Percentiles rank a stretch among this genome's conserved stretches.
phyloP scores from a whole-genome alignment of 2,888 invertebrate genomes.

The Archips xylosteana region DNA sequence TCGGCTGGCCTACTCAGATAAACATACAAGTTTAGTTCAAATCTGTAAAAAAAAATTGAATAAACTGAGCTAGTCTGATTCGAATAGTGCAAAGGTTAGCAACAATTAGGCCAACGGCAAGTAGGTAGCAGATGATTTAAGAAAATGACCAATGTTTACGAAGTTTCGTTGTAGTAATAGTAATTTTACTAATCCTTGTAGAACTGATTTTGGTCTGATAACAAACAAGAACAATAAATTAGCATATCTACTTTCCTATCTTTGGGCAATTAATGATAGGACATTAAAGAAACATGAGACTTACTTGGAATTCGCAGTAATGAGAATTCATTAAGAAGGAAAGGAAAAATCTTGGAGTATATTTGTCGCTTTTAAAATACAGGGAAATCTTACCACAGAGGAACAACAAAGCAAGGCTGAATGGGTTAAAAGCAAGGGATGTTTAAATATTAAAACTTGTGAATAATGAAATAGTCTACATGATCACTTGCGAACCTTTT shows the following conservation, averaged over 20 bases:
- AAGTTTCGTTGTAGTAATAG: background rate
- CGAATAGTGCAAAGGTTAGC: background rate
- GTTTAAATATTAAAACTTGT: background rate
- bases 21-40: slow-evolving; percentile 10
- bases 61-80: slow-evolving; percentile 16
- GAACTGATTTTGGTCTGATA: too few species aligned
- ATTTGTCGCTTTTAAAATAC: background rate
- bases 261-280: background rate
- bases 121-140: background rate
- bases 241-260: too few species aligned
- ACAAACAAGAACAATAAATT: too few species aligned
- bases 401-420: background rate
- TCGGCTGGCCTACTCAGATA: slow-evolving; percentile 25
- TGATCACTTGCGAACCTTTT: slow-evolving; percentile 19
- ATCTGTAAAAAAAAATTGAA: slow-evolving; percentile 22
- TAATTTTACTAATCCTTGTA: background rate
- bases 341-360: background rate
- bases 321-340: background rate
- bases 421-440: too few species aligned
- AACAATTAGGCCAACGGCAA: background rate
- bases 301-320: background rate
- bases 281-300: background rate
- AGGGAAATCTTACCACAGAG: background rate
- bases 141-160: background rate
- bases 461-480: background rate